Evolutionary conservation across 1,140 invertebrate genomes (phyloP).

Genomic region (Scaptomyza pallida): DNA sequence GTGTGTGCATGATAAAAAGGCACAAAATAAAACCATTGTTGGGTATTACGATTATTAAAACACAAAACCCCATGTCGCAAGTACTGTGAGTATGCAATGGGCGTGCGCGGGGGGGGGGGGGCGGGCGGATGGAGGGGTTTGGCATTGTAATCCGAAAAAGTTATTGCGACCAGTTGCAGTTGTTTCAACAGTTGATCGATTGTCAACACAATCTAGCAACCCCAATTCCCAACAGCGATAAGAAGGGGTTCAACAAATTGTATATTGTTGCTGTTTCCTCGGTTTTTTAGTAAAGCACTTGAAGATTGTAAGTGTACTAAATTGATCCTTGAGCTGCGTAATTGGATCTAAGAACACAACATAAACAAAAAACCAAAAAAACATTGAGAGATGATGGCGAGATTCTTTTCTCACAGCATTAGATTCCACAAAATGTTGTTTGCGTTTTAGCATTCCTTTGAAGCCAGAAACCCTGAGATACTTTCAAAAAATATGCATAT

Average conservation of each 20-base stretch:
- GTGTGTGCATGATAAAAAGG: constrained; percentile 29
- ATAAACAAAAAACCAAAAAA: neutral
- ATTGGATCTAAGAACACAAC: constrained; percentile 5
- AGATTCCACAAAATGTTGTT: constrained; percentile 16
- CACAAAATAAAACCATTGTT: constrained; percentile 41
- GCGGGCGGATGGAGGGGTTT: neutral
- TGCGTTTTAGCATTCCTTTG: constrained; percentile 48
- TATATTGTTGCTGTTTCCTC: constrained; percentile 2
- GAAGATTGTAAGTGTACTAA: too few relatives aligned
- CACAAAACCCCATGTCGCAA: constrained; percentile 40
- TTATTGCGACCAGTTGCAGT: constrained; percentile 11
- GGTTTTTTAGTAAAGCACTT: neutral
- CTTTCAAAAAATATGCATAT: neutral
- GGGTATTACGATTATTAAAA: constrained; percentile 50
- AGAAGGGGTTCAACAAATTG: constrained; percentile 20
- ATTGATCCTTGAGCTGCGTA: constrained; percentile 8
- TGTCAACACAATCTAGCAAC: constrained; percentile 27
- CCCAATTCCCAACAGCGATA: constrained; percentile 9
- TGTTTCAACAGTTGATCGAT: constrained; percentile 44
- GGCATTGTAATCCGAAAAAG: constrained; percentile 27
- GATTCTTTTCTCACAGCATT: constrained; percentile 16
- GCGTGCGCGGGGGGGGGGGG: neutral
- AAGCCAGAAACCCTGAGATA: constrained; percentile 21
- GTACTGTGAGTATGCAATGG: neutral
- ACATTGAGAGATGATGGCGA: neutral